Evolutionary conservation across 2,113 vertebrate genomes (phyloP), one percentile per base, ranked within the genome.

Genomic region (Campylorhamphus procurvoides): DNA sequence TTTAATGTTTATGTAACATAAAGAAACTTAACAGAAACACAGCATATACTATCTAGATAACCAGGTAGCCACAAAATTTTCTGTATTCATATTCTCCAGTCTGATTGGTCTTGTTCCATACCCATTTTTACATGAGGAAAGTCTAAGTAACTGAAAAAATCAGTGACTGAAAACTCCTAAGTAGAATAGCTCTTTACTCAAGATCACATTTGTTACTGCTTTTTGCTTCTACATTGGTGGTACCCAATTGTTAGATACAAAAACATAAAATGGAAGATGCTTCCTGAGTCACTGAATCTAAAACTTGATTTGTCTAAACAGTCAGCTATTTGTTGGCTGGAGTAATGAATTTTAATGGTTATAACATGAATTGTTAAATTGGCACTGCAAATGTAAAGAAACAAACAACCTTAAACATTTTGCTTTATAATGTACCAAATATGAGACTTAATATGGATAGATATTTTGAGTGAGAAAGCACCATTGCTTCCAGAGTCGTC

Each of bases 221-320:
- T 59, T 27, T 33, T 55, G 18, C 39, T 78, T 31, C 10, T 63
- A 49, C 0, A 0, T 35, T 44, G 14, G 3, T 63, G 14, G 9
- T 59, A 63, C 16, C 11, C 5, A 4, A 84, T 29, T 39, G 20
- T 59, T 40, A 49, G n/a, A 27, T 13, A 44, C 3, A 50, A 40
- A 35, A 76, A 24, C 9, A 35, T 20, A 16, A 53, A 67, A 47
- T 27, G 17, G 68, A 82, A 77, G 28, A 24, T 29, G 19, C 10
- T 4, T 72, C n/a, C 13, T 18, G 22, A 69, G 28, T 23, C 55
- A 64, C 20, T 46, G 40, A 60, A 29, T 35, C 10, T 23, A 56
- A 64, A 86, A 29, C 23, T 27, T 52, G 1, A 60, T 75, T 60
- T 52, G 3, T 31, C 23, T 58, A 56, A 52, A 60, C 0, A 1